Conservation (phyloP, 2,888 invertebrate species). For the Linnaemya tessellans region DNA sequence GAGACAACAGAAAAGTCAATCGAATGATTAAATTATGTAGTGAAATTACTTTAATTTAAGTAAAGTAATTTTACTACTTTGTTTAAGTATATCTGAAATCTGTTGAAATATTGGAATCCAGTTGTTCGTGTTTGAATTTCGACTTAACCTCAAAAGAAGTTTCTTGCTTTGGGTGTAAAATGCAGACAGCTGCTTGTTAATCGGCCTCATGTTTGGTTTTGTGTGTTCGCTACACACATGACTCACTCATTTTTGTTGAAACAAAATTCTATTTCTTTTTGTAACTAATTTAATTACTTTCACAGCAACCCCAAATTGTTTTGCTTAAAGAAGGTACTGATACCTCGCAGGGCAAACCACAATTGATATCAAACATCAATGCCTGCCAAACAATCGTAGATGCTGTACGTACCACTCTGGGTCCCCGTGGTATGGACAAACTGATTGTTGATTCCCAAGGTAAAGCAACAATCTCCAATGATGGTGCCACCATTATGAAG, state of each 20-base stretch:
- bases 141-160: slow-evolving; percentile 74
- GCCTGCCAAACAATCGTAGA: slow-evolving; percentile 98
- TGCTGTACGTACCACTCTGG: slow-evolving; percentile 97
- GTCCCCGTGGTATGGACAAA: slow-evolving; percentile 99
- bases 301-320: slow-evolving; percentile 97
- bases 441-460: slow-evolving; percentile 95
- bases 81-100: not conserved
- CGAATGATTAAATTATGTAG: not conserved
- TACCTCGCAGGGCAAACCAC: slow-evolving; percentile 96
- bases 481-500: slow-evolving; percentile 99
- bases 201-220: slow-evolving; percentile 75
- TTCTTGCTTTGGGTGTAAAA: slow-evolving; percentile 65
- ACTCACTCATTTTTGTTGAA: slow-evolving; percentile 60
- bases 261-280: not conserved
- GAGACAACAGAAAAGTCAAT: not conserved
- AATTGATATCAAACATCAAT: slow-evolving; percentile 98
- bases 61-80: too few relatives aligned
- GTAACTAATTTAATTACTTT: too few relatives aligned
- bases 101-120: not conserved
- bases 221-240: slow-evolving; percentile 47
- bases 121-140: not conserved
- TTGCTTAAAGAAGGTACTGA: slow-evolving; percentile 99
- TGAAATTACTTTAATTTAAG: too few relatives aligned
- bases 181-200: slow-evolving; percentile 47
- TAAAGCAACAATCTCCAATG: slow-evolving; percentile 98